A percentile compares a stretch with the other conserved stretches of the same genome.
These are phyloP conservation scores for Microctonus aethiopoides DNA, from an alignment of 2,888 invertebrate species.

Conservation along the genomic window DNA sequence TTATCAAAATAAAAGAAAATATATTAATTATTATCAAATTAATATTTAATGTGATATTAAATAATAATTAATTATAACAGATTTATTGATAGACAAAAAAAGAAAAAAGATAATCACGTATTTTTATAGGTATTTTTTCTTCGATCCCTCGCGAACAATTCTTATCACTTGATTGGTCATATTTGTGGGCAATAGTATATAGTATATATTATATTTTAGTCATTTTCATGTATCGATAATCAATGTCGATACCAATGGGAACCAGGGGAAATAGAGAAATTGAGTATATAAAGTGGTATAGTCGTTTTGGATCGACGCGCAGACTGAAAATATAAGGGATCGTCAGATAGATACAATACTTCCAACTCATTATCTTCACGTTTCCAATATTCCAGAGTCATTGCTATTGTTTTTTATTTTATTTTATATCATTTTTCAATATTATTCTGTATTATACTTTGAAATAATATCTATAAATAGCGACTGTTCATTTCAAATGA, in stretches of 20 bases:
- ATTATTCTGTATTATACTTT: not conserved
- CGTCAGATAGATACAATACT: not conserved
- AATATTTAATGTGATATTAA: too few species aligned
- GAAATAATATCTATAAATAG: too few species aligned
- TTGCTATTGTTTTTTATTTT: not conserved
- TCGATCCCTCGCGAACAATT: not conserved
- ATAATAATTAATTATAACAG: too few species aligned
- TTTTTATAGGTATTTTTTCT: not conserved
- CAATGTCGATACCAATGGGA: slow-evolving; percentile 27
- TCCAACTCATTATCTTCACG: slow-evolving; percentile 12
- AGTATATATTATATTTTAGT: slow-evolving; percentile 14
- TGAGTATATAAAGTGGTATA: not conserved
- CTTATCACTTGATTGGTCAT: not conserved
- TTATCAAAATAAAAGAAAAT: too few species aligned
- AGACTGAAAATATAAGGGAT: not conserved
- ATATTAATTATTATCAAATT: too few species aligned
- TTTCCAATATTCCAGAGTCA: slow-evolving; percentile 19
- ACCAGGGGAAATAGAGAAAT: not conserved
- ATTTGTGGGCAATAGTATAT: slow-evolving; percentile 3
- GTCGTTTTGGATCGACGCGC: slow-evolving; percentile 17
- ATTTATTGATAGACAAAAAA: too few species aligned
- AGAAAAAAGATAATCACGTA: too few species aligned
- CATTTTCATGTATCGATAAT: slow-evolving; percentile 23
- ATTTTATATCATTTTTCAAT: not conserved
- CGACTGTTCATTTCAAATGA: too few species aligned